Conservation (phyloP, 2,888 invertebrate species). For the Polymixis lichenea region DNA sequence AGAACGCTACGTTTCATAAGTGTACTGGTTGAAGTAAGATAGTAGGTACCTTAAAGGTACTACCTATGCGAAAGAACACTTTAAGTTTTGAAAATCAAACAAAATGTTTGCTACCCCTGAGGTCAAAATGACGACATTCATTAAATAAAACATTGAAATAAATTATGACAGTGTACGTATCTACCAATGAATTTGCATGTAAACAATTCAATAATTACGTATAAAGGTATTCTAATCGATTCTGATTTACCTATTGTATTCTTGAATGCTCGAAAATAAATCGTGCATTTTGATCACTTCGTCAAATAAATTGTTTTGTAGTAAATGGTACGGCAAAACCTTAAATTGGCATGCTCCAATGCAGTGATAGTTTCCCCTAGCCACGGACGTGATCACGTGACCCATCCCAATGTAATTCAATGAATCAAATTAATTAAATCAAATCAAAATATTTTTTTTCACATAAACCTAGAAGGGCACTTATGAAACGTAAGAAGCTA, state of each 20-base stretch:
- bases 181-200: slow-evolving; percentile 54
- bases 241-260: slow-evolving; percentile 10
- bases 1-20: too few species aligned
- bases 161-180: slow-evolving; percentile 38
- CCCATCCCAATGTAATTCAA: not conserved
- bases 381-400: not conserved
- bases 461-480: too few species aligned
- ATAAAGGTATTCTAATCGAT: slow-evolving; percentile 42
- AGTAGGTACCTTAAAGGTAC: too few species aligned
- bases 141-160: slow-evolving; percentile 74
- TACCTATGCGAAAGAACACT: not conserved
- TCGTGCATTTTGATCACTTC: not conserved
- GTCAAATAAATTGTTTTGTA: not conserved
- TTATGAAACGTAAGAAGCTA: too few species aligned
- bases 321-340: not conserved
- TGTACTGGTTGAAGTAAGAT: too few species aligned
- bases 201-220: slow-evolving; percentile 54
- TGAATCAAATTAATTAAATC: too few species aligned
- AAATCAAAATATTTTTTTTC: too few species aligned
- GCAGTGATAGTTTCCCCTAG: not conserved
- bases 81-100: not conserved
- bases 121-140: slow-evolving; percentile 66
- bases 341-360: not conserved
- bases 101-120: slow-evolving; percentile 69
- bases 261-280: not conserved